phyloP scores from a whole-genome alignment of 2,797 vertebrate genomes.

The Hozukius guyotensis region DNA sequence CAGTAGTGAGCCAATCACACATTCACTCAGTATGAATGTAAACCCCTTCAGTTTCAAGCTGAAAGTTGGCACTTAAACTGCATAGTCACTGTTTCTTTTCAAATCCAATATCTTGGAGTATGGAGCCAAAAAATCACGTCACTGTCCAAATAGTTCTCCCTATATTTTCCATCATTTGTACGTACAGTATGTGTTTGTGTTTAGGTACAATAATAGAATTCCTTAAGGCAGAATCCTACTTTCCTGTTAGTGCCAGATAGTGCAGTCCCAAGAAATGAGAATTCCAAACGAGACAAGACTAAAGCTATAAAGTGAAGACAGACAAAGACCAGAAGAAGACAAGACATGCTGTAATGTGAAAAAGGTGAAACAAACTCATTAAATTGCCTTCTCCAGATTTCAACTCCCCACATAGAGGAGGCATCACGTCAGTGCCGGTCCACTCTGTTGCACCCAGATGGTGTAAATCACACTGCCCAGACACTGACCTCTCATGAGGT shows the following conservation, averaged over 20 bases:
- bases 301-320: not conserved
- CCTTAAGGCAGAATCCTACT: not conserved
- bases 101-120: not conserved
- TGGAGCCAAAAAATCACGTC: not conserved
- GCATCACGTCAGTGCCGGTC: constrained; percentile 30
- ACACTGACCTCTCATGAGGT: constrained; percentile 27
- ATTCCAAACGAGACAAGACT: not conserved
- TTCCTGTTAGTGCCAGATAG: not conserved
- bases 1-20: fast-evolving
- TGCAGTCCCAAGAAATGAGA: not conserved
- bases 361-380: not conserved
- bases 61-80: not conserved
- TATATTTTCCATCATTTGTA: not conserved
- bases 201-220: not conserved
- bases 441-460: constrained; percentile 49
- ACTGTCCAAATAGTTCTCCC: not conserved
- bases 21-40: not conserved
- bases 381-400: constrained; percentile 9
- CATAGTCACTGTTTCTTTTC: not conserved
- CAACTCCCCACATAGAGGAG: constrained; percentile 25
- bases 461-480: constrained; percentile 58
- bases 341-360: not conserved
- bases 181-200: fast-evolving
- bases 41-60: not conserved
- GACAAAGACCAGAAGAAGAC: not conserved